phyloP scores from a whole-genome alignment of 1,140 invertebrate genomes.

The Cyclina sinensis region DNA sequence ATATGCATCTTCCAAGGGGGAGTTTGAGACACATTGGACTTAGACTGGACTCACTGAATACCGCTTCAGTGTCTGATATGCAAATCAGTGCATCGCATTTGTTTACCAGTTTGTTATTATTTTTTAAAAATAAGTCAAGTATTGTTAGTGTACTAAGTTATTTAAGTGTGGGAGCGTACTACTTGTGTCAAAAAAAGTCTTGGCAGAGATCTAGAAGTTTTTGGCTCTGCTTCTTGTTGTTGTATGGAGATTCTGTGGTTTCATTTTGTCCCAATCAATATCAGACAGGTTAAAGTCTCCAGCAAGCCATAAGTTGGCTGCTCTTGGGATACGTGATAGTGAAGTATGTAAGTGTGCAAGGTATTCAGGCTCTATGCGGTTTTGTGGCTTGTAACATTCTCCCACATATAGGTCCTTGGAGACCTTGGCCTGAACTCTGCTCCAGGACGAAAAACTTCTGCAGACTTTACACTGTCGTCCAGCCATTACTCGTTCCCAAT shows the following conservation, averaged over 20 bases:
- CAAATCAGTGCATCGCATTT: neutral
- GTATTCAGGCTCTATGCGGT: neutral
- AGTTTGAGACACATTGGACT: neutral
- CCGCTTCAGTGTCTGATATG: constrained; percentile 13
- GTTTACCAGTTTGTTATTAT: constrained; percentile 4
- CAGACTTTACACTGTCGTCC: too few species aligned
- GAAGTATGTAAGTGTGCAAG: neutral
- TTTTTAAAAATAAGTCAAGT: constrained; percentile 14
- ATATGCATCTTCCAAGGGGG: neutral
- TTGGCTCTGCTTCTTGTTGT: too few species aligned
- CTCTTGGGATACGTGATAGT: constrained; percentile 1
- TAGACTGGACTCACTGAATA: constrained; percentile 12
- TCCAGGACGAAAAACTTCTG: too few species aligned
- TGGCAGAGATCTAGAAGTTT: too few species aligned
- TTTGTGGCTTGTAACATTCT: neutral
- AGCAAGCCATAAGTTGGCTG: constrained; percentile 15
- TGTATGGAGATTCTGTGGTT: too few species aligned
- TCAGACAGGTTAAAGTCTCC: constrained; percentile 24
- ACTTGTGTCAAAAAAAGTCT: too few species aligned
- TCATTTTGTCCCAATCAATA: constrained; percentile 2
- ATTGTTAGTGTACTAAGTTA: neutral
- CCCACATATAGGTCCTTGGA: neutral
- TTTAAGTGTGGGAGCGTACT: too few species aligned
- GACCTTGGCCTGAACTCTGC: too few species aligned
- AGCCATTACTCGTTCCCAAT: too few species aligned